phyloP scores from a whole-genome alignment of 2,113 vertebrate genomes.

The Sceloporus undulatus region DNA sequence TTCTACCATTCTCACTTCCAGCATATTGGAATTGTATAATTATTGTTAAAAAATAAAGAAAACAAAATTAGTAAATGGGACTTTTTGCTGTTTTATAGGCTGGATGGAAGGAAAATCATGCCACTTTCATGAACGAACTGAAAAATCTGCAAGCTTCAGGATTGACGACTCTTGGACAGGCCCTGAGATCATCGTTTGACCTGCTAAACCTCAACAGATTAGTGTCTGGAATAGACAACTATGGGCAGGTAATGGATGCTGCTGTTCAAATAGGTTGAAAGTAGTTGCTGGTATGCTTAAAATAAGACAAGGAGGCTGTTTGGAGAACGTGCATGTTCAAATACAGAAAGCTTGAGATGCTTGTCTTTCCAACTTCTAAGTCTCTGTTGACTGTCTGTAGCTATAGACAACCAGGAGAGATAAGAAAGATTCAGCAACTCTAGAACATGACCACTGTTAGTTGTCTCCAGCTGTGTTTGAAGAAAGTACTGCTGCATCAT shows the following conservation, averaged over 20 bases:
- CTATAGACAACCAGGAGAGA: neutral
- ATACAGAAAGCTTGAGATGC: neutral
- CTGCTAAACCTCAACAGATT: conserved; percentile 98
- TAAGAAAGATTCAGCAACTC: neutral
- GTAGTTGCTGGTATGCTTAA: neutral
- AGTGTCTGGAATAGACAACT: conserved; percentile 99
- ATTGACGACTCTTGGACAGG: conserved; percentile 94
- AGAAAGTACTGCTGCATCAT: neutral
- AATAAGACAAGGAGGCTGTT: neutral
- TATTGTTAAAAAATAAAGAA: neutral
- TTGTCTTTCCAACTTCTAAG: neutral
- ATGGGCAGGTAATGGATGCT: conserved; percentile 90
- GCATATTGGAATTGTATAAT: neutral
- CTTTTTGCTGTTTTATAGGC: conserved; percentile 77
- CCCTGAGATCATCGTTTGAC: conserved; percentile 95
- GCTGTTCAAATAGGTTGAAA: neutral
- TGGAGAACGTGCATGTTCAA: neutral
- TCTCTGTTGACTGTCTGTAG: neutral
- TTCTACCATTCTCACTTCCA: neutral
- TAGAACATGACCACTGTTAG: too few relatives aligned
- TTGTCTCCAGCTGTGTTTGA: neutral
- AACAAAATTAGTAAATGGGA: neutral
- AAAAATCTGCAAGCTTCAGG: conserved; percentile 98
- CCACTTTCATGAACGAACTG: conserved; percentile 98
- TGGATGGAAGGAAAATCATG: conserved; percentile 98